A percentile compares a stretch with the other conserved stretches of the same genome.
These are phyloP conservation scores for Rhynchotus rufescens DNA, from an alignment of 2,797 vertebrate species.

Conservation along the genomic window DNA sequence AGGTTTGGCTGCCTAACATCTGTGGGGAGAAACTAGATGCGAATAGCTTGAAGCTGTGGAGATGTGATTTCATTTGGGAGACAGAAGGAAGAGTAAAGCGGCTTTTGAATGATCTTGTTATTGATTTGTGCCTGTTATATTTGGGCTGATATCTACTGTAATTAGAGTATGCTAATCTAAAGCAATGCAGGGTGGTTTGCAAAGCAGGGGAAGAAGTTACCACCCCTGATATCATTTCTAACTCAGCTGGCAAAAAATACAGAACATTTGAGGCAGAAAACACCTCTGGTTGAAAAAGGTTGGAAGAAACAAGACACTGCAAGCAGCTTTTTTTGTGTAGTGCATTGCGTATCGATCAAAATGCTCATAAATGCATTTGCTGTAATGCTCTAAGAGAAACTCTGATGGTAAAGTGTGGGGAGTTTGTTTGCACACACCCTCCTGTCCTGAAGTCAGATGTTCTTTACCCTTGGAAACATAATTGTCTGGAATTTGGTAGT, in stretches of 20 bases:
- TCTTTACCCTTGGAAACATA: conserved; percentile 35
- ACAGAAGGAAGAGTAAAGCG: neutral
- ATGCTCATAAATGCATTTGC: neutral
- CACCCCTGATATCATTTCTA: neutral
- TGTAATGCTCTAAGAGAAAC: neutral
- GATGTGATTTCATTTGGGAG: neutral
- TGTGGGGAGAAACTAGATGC: neutral
- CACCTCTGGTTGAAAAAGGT: neutral
- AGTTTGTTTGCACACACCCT: neutral
- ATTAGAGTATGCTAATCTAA: neutral
- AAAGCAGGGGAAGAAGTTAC: neutral
- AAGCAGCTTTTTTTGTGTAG: neutral
- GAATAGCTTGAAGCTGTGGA: neutral
- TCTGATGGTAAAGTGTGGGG: neutral
- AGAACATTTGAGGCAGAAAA: neutral
- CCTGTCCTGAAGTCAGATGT: neutral
- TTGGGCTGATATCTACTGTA: neutral
- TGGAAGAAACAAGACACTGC: neutral
- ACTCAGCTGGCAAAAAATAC: neutral
- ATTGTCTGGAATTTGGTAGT: conserved; percentile 53
- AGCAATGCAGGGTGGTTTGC: neutral
- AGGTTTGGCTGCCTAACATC: neutral
- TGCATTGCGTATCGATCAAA: neutral
- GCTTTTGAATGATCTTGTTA: conserved; percentile 2
- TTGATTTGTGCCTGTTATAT: conserved; percentile 20